phyloP scores from a whole-genome alignment of 1,140 invertebrate genomes.

The Ostrea edulis region DNA sequence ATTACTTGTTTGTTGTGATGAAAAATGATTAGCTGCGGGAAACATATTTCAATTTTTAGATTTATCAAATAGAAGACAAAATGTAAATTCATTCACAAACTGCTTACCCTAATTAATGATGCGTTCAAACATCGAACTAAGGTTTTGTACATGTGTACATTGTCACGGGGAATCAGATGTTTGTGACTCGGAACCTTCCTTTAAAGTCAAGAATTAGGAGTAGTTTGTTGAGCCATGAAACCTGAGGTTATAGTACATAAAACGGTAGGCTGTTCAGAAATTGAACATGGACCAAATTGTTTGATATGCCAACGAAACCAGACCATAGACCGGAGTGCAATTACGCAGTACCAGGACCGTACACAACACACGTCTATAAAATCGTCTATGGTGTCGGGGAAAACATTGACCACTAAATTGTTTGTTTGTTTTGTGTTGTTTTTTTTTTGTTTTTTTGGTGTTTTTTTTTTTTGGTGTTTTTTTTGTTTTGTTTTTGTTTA shows the following conservation, averaged over 20 bases:
- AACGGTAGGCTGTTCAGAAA: too few relatives aligned
- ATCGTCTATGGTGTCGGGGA: background rate
- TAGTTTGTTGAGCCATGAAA: background rate
- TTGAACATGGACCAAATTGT: background rate
- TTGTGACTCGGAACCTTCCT: background rate
- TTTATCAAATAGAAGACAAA: too few relatives aligned
- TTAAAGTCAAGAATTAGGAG: background rate
- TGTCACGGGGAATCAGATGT: background rate
- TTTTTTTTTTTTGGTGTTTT: too few relatives aligned
- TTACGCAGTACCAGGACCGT: background rate
- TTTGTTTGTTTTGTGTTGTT: too few relatives aligned
- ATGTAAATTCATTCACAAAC: too few relatives aligned
- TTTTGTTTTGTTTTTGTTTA: too few relatives aligned
- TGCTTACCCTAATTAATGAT: too few relatives aligned
- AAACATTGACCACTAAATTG: background rate
- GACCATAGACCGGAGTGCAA: background rate
- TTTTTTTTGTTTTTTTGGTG: too few relatives aligned
- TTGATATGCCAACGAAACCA: background rate
- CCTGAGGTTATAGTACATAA: too few relatives aligned
- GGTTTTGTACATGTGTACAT: background rate
- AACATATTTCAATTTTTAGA: too few relatives aligned
- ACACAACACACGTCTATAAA: background rate
- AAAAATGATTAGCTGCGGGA: too few relatives aligned
- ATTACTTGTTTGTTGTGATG: too few relatives aligned
- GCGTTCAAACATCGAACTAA: background rate